phyloP scores from a whole-genome alignment of 2,797 vertebrate species.

The Vultur gryphus region DNA sequence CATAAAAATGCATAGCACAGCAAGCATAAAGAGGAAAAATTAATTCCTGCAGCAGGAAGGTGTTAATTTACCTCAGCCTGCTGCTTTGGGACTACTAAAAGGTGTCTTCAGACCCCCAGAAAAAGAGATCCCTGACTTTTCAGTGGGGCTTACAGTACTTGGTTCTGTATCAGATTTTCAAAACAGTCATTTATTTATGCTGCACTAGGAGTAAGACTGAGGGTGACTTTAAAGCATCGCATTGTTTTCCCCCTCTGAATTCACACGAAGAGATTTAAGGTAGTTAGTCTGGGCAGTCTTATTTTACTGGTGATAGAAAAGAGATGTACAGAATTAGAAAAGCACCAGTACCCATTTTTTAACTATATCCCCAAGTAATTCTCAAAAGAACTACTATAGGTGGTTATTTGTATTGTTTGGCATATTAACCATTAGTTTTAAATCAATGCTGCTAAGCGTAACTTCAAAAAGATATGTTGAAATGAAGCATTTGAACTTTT shows the following conservation, averaged over 20 bases:
- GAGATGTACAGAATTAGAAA: not conserved
- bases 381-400: not conserved
- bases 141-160: not conserved
- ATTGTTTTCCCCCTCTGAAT: not conserved
- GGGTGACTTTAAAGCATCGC: not conserved
- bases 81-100: not conserved
- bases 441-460: not conserved
- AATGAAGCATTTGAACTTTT: not conserved
- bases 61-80: not conserved
- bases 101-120: not conserved
- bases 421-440: not conserved
- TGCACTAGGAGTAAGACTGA: not conserved
- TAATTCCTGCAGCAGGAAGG: not conserved
- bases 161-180: not conserved
- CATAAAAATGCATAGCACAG: not conserved
- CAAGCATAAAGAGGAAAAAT: not conserved
- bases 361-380: not conserved
- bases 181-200: not conserved
- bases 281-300: not conserved
- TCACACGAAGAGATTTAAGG: not conserved
- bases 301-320: not conserved
- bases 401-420: not conserved
- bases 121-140: not conserved
- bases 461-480: not conserved
- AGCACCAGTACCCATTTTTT: not conserved